phyloP scores from a whole-genome alignment of 1,140 invertebrate species.

The roundworm (Caenorhabditis elegans) region DNA sequence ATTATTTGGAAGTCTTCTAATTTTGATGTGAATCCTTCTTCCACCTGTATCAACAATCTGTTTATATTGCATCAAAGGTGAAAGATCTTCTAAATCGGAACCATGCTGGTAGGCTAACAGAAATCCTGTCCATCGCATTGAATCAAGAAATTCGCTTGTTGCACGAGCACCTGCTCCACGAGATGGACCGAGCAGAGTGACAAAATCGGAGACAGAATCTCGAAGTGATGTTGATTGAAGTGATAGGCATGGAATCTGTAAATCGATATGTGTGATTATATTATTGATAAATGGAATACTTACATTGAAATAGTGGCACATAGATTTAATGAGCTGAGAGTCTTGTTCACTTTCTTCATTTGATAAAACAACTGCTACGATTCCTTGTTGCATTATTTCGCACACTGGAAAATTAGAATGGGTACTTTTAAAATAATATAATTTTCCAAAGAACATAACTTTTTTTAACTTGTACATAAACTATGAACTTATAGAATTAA shows the following conservation, averaged over 20 bases:
- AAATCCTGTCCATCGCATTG: conserved; percentile 58
- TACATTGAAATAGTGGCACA: conserved; percentile 63
- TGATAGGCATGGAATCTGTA: conserved; percentile 9
- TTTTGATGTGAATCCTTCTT: conserved; percentile 47
- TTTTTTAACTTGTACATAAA: too few relatives aligned
- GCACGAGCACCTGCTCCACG: conserved; percentile 49
- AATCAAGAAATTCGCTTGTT: conserved; percentile 51
- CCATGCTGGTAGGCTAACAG: conserved; percentile 58
- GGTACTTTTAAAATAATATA: too few relatives aligned
- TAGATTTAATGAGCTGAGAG: conserved; percentile 48
- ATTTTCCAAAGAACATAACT: too few relatives aligned
- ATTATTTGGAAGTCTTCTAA: conserved; percentile 52
- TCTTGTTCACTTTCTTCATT: conserved; percentile 33
- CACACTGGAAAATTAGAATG: conserved; percentile 51
- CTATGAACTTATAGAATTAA: too few relatives aligned
- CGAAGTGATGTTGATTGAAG: conserved; percentile 25
- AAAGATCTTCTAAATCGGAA: conserved; percentile 34
- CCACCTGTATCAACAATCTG: conserved; percentile 47
- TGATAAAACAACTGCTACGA: conserved; percentile 56
- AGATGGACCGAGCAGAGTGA: conserved; percentile 56
- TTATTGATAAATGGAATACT: conserved; percentile 45
- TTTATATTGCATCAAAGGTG: conserved; percentile 45
- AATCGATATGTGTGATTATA: background rate
- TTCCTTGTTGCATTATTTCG: conserved; percentile 58
- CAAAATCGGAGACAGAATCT: conserved; percentile 47